Conservation (phyloP, 2,888 invertebrate genomes). For the Elegia similella region DNA sequence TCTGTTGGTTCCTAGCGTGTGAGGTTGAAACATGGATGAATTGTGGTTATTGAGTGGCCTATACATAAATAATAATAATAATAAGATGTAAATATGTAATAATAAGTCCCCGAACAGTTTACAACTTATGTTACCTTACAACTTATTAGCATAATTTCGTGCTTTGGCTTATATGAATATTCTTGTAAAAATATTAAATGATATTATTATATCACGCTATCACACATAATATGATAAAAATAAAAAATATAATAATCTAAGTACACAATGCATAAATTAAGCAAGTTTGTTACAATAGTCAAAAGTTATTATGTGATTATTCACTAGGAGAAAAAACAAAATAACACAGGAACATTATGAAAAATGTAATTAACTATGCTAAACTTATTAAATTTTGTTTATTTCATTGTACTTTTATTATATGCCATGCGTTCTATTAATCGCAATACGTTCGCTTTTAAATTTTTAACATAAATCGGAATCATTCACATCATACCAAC, state of each 20-base stretch:
- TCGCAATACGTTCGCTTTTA: neutral
- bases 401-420: neutral
- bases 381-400: too few relatives aligned
- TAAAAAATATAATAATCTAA: neutral
- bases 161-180: neutral
- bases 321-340: too few relatives aligned
- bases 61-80: slow-evolving; percentile 1
- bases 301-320: neutral
- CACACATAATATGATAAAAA: neutral
- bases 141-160: neutral
- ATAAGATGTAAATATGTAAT: neutral
- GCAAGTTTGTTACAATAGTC: neutral
- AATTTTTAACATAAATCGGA: neutral
- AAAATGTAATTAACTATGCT: too few relatives aligned
- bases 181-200: neutral
- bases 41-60: slow-evolving; percentile 9
- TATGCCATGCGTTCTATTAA: neutral
- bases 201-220: neutral
- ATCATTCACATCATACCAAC: neutral
- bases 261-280: neutral
- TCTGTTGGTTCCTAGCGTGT: slow-evolving; percentile 1
- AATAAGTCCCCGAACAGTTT: neutral
- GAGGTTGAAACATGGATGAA: slow-evolving; percentile 6
- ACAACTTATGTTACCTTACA: neutral
- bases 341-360: too few relatives aligned